phyloP scores from a whole-genome alignment of 2,888 invertebrate species.

The Dynastes hyllus region DNA sequence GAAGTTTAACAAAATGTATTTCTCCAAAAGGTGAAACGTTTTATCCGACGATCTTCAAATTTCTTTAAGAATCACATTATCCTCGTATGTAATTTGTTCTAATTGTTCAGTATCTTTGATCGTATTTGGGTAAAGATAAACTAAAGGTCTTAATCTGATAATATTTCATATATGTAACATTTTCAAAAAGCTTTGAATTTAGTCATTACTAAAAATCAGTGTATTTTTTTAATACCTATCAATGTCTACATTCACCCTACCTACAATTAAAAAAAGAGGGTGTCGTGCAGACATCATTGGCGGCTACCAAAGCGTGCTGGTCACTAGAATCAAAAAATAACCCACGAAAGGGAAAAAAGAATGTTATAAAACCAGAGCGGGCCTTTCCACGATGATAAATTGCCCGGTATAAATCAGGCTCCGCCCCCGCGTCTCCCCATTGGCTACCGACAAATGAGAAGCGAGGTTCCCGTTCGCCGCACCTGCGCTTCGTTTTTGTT shows the following conservation, averaged over 20 bases:
- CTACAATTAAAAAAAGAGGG: neutral
- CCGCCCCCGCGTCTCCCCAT: slow-evolving; percentile 54
- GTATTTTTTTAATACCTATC: neutral
- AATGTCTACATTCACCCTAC: neutral
- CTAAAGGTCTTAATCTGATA: no score
- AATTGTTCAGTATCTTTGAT: no score
- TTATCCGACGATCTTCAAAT: no score
- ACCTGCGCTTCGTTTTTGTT: slow-evolving; percentile 40
- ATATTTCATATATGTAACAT: no score
- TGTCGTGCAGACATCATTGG: slow-evolving; percentile 6
- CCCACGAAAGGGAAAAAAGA: slow-evolving; percentile 18
- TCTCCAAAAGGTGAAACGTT: no score
- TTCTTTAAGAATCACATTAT: no score
- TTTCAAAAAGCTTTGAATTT: neutral
- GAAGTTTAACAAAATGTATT: no score
- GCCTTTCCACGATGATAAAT: slow-evolving; percentile 53
- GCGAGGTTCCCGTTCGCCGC: slow-evolving; percentile 34
- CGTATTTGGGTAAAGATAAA: no score
- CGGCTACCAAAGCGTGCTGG: slow-evolving; percentile 14
- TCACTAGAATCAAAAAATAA: neutral
- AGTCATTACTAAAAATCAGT: neutral
- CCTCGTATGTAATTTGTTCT: no score
- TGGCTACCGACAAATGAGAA: slow-evolving; percentile 56
- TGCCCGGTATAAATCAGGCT: slow-evolving; percentile 52
- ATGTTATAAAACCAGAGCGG: neutral